Conservation (phyloP, 2,888 invertebrate species). For the Periphyllus acericola region DNA sequence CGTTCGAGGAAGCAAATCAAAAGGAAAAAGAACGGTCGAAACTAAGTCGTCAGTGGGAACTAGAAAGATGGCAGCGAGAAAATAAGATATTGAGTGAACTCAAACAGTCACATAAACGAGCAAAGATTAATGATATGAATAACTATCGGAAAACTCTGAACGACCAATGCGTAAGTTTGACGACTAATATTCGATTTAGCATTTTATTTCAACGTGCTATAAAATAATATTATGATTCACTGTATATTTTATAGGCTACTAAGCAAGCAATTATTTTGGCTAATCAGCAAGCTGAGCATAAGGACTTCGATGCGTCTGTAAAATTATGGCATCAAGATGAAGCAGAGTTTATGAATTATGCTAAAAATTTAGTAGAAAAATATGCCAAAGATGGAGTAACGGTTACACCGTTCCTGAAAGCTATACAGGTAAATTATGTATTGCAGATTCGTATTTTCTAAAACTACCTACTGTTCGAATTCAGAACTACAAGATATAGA, state of each 20-base stretch:
- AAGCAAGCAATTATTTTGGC: background rate
- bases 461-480: too few relatives aligned
- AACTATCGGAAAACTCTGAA: slow-evolving; percentile 8
- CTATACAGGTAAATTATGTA: slow-evolving; percentile 5
- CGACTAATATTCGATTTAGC: background rate
- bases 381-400: background rate
- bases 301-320: background rate
- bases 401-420: background rate
- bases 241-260: background rate
- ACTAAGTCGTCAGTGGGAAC: slow-evolving; percentile 25
- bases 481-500: too few relatives aligned
- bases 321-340: slow-evolving; percentile 27
- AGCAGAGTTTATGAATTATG: background rate
- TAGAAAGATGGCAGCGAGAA: background rate
- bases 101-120: background rate
- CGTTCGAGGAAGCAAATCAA: slow-evolving; percentile 67
- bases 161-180: slow-evolving; percentile 14
- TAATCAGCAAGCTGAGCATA: background rate
- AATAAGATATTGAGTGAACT: background rate
- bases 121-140: background rate
- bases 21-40: slow-evolving; percentile 67
- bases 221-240: background rate
- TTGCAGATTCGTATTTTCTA: too few relatives aligned
- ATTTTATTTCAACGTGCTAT: background rate
- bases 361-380: slow-evolving; percentile 1